These are phyloP conservation scores for Columbina picui DNA, from an alignment of 2,113 vertebrate genomes.

Conservation along the genomic window DNA sequence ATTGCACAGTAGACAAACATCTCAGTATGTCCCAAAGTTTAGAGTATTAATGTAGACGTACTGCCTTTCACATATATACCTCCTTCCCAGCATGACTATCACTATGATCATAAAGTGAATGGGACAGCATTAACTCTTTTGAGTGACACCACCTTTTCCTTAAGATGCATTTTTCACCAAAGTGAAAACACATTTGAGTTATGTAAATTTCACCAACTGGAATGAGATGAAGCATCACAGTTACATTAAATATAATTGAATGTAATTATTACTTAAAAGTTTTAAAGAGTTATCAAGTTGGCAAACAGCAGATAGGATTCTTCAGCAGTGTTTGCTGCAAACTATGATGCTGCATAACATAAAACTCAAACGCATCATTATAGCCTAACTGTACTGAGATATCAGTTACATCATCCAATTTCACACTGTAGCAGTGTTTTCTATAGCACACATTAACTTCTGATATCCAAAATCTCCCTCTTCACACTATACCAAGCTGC, in stretches of 20 bases:
- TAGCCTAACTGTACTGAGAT: not conserved
- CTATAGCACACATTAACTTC: not conserved
- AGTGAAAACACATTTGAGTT: not conserved
- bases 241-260: not conserved
- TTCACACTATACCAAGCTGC: not conserved
- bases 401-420: not conserved
- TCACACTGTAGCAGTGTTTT: not conserved
- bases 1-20: not conserved
- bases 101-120: fast-evolving
- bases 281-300: not conserved
- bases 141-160: not conserved
- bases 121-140: not conserved
- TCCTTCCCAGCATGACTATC: not conserved
- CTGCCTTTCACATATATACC: not conserved
- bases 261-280: not conserved
- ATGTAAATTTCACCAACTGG: not conserved
- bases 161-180: not conserved
- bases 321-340: not conserved
- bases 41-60: not conserved
- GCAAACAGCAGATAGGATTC: not conserved
- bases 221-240: not conserved
- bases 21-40: not conserved
- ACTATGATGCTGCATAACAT: not conserved
- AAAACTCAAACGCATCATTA: not conserved
- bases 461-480: not conserved